These are phyloP conservation scores for Cacatua alba DNA, from an alignment of 2,113 vertebrate species.

Conservation along the genomic window DNA sequence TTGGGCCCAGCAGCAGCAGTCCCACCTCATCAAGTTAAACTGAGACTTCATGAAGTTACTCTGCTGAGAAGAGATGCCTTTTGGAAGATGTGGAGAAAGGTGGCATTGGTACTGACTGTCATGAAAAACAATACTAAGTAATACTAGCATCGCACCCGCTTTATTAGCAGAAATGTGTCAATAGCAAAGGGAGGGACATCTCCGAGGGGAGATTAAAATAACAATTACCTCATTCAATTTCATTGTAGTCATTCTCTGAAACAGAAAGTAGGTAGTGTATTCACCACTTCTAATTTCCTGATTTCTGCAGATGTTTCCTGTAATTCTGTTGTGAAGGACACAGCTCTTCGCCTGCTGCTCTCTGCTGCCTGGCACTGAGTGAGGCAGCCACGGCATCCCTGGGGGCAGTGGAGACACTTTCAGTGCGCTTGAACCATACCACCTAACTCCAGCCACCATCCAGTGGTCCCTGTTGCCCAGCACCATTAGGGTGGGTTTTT, in stretches of 20 bases:
- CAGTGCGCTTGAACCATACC: background rate
- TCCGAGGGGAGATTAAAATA: background rate
- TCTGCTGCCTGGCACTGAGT: background rate
- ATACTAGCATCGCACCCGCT: background rate
- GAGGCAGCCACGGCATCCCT: background rate
- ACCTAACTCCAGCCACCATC: background rate
- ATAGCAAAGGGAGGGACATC: background rate
- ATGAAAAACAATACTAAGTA: background rate
- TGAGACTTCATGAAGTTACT: background rate
- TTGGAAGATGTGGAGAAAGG: background rate
- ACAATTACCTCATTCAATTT: background rate
- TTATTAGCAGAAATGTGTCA: background rate
- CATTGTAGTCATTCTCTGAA: background rate
- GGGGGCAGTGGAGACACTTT: background rate
- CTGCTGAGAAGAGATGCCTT: background rate
- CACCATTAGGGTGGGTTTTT: background rate
- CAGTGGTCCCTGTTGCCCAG: no score
- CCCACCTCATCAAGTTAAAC: background rate
- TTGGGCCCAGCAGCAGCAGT: background rate
- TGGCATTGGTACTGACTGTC: background rate
- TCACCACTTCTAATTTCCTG: background rate
- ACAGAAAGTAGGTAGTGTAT: background rate
- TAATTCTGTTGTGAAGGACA: background rate
- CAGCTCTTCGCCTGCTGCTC: background rate
- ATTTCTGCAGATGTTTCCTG: conserved; percentile 17